Base-by-base conservation (phyloP, 1,140 invertebrate species). In the Ooceraea biroi region DNA sequence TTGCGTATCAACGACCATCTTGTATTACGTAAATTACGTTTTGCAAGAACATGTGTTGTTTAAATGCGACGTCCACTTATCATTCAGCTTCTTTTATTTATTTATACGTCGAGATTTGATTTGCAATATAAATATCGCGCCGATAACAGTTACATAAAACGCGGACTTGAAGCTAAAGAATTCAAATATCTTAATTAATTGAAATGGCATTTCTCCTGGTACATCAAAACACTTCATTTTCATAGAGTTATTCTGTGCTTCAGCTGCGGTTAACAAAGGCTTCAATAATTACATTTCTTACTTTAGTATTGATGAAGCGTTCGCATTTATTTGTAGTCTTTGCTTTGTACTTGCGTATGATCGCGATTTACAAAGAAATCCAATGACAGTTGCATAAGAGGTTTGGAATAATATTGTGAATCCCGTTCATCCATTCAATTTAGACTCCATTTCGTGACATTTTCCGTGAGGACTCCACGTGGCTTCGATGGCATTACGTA, bases 381-480 rank as follows among this genome's bases (percentile, higher is more conserved):
- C 65, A 44, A 77, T 66, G 17, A n/a, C 5, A 68, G 55, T 41
- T 78, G 14, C 30, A 19, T 3, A 14, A 78, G 17, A 69, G n/a
- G n/a, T 30, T 11, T 5, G 48, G 27, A 68, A 48, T 69, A 11
- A 55, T 44, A 44, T 78, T 27, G 2, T 36, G n/a, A 19, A 25
- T 55, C n/a, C n/a, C n/a, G n/a, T n/a, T n/a, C n/a, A n/a, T 77
- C 11, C 11, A 44, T 68, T 41, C 22, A 57, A 44, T 69, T 57
- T 44, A 63, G 1, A 0, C 14, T 19, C 14, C 22, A 57, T 57
- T 44, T 19, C 48, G n/a, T n/a, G n/a, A n/a, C n/a, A 69, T 55
- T 68, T 52, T 19, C 10, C 17, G 14, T 1, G 8, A 27, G 8
- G 22, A 68, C 69, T 57, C 3, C 12, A 17, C 36, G 12, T 41